phyloP scores from a whole-genome alignment of 2,888 invertebrate species.

The Acholoe squamosa region DNA sequence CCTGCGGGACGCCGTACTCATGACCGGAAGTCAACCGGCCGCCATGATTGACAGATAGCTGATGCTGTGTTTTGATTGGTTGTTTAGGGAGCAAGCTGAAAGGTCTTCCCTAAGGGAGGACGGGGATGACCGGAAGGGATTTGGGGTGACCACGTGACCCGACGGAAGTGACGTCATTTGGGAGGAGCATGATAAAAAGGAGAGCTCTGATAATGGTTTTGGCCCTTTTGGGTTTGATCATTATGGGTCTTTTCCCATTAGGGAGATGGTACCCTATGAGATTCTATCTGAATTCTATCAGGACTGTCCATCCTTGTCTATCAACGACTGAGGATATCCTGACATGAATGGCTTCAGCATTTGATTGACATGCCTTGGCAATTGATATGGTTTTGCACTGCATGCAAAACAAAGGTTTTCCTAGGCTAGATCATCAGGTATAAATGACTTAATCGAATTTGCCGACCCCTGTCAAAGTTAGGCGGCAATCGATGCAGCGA shows the following conservation, averaged over 20 bases:
- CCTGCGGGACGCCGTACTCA: not conserved
- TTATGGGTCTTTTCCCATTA: not conserved
- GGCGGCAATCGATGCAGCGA: no score
- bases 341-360: no score
- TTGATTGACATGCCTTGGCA: no score
- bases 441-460: no score
- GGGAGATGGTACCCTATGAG: not conserved
- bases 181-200: not conserved
- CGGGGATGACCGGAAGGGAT: slow-evolving; percentile 10
- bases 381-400: no score
- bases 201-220: not conserved
- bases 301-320: not conserved
- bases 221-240: not conserved
- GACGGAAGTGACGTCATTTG: not conserved
- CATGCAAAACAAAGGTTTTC: no score
- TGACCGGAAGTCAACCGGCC: slow-evolving; percentile 9
- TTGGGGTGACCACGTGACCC: not conserved
- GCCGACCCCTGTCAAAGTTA: no score
- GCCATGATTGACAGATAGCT: not conserved
- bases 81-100: not conserved
- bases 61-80: slow-evolving; percentile 8
- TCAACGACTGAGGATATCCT: no score
- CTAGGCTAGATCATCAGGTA: no score
- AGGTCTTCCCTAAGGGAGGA: not conserved
- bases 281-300: not conserved